Conservation (phyloP, 1,140 invertebrate species). For the Pemphigus obesinymphae region DNA sequence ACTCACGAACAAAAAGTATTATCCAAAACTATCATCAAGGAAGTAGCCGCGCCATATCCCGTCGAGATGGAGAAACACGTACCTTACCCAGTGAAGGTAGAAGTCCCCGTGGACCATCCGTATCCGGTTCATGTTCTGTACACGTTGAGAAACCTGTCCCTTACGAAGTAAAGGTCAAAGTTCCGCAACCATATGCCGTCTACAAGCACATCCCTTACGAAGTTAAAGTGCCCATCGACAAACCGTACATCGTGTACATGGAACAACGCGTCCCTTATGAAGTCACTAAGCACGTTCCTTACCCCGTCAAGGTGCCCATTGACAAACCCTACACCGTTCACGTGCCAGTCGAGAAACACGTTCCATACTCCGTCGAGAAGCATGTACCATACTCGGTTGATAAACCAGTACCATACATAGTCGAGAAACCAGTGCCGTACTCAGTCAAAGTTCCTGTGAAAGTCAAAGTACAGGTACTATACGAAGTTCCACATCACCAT, state of each 20-base stretch:
- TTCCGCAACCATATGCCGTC: conserved; percentile 52
- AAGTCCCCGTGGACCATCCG: conserved; percentile 55
- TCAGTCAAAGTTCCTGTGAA: conserved; percentile 52
- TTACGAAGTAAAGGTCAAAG: conserved; percentile 48
- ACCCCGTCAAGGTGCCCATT: conserved; percentile 65
- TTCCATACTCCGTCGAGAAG: conserved; percentile 65
- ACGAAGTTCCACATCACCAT: too few relatives aligned
- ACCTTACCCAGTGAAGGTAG: conserved; percentile 62
- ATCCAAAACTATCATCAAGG: conserved; percentile 53
- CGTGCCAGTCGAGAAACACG: conserved; percentile 57
- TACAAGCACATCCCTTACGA: conserved; percentile 49
- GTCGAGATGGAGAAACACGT: conserved; percentile 68
- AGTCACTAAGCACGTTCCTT: conserved; percentile 57
- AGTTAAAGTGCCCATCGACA: conserved; percentile 68
- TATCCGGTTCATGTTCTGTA: conserved; percentile 51
- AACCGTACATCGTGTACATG: conserved; percentile 72
- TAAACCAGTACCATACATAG: conserved; percentile 64
- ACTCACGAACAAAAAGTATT: conserved; percentile 51
- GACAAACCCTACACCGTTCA: conserved; percentile 61
- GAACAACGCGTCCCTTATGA: conserved; percentile 56
- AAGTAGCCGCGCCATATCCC: conserved; percentile 62
- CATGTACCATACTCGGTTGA: conserved; percentile 57
- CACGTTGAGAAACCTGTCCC: conserved; percentile 61
- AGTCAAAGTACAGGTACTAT: too few relatives aligned
- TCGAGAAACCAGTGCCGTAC: conserved; percentile 54